A percentile compares a stretch with the other conserved stretches of the same genome.
Evolutionary conservation across 2,888 invertebrate genomes (phyloP).

Genomic region (Epiblema foenella): DNA sequence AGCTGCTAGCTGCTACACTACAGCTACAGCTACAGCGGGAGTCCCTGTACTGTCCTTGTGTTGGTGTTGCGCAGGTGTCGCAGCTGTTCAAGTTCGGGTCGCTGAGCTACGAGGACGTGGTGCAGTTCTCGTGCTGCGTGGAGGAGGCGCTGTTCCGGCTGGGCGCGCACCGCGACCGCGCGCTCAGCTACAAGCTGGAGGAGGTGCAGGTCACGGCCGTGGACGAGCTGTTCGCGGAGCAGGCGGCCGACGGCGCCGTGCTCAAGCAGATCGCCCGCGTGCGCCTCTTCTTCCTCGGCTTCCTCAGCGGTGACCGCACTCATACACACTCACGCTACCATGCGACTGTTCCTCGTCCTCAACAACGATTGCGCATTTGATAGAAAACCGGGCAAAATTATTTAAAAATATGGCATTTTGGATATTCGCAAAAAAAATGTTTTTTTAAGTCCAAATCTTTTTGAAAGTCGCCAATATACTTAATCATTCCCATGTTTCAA

Average conservation of each 20-base stretch:
- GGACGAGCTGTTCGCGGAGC: constrained; percentile 96
- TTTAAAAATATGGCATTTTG: no score
- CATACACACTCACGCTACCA: no score
- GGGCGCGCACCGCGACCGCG: constrained; percentile 93
- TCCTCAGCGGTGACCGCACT: constrained; percentile 93
- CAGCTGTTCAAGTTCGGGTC: constrained; percentile 98
- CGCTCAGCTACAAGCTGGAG: constrained; percentile 97
- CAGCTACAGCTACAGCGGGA: no score
- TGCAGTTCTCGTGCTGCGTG: constrained; percentile 94
- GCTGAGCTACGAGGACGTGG: constrained; percentile 94
- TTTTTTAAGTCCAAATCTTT: no score
- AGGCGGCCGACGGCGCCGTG: constrained; percentile 92
- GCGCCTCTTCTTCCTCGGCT: constrained; percentile 97
- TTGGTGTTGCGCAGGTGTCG: constrained; percentile 86
- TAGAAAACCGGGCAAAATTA: no score
- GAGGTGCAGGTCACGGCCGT: constrained; percentile 97
- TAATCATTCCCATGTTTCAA: no score
- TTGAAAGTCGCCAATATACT: no score
- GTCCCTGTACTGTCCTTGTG: no score
- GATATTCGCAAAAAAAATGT: no score
- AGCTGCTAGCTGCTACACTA: no score
- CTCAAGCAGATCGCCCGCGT: constrained; percentile 97
- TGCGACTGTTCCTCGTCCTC: no score
- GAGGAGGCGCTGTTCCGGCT: constrained; percentile 97
- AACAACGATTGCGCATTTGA: no score